Evolutionary conservation across 2,113 vertebrate genomes (phyloP).

Genomic region (Ophthalmolycus amberensis): DNA sequence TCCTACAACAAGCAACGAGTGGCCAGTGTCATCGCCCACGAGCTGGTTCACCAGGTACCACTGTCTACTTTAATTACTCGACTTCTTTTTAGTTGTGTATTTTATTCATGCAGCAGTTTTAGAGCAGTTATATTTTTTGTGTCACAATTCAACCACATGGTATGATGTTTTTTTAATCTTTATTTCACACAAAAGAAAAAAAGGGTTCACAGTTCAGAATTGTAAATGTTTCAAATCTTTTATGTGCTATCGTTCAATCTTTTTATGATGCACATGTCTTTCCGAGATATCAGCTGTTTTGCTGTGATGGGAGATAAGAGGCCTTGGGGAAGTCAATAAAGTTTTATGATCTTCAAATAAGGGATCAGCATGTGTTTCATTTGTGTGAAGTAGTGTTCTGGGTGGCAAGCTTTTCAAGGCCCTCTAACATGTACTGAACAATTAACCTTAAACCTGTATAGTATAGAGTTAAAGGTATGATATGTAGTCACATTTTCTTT

Average conservation of each 20-base stretch:
- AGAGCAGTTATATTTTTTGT: not conserved
- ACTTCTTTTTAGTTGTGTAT: not conserved
- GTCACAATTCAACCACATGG: not conserved
- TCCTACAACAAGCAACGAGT: slow-evolving; percentile 92
- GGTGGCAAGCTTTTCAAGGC: not conserved
- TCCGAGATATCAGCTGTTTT: slow-evolving; percentile 2
- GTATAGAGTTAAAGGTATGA: not conserved
- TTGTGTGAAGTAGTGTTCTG: not conserved
- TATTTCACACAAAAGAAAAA: not conserved
- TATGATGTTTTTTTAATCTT: not conserved
- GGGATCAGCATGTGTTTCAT: not conserved
- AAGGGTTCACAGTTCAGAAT: slow-evolving; percentile 20
- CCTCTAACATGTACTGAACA: not conserved
- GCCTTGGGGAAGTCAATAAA: slow-evolving; percentile 18
- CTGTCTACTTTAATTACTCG: not conserved
- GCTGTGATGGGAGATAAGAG: slow-evolving; percentile 6
- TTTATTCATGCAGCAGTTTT: not conserved
- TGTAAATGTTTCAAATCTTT: slow-evolving; percentile 19
- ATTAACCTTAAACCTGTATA: not conserved
- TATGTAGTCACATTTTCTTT: not conserved
- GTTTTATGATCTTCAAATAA: slow-evolving; percentile 12
- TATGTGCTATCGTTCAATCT: not conserved
- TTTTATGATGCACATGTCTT: slow-evolving; percentile 27
- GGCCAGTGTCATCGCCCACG: slow-evolving; percentile 92
- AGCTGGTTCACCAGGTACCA: slow-evolving; percentile 95